A percentile compares a stretch with the other conserved stretches of the same genome.
phyloP scores from a whole-genome alignment of 2,797 vertebrate species.

The Chrysocyon brachyurus region DNA sequence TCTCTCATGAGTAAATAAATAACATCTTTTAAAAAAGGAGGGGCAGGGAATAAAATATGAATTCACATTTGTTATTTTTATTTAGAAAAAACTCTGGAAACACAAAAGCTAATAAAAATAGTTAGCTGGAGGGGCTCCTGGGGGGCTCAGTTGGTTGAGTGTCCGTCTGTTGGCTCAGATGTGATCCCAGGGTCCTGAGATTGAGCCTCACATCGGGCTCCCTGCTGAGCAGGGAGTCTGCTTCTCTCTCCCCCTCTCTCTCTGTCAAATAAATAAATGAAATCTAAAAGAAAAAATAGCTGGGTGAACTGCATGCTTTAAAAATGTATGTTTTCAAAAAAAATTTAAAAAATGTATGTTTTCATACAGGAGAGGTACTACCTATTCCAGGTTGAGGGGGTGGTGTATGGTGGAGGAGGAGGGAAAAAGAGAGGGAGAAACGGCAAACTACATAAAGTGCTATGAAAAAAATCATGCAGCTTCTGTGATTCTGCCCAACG shows the following conservation, averaged over 20 bases:
- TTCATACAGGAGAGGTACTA: neutral
- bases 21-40: too few relatives aligned
- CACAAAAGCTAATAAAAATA: constrained; percentile 50
- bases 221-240: too few relatives aligned
- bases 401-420: neutral
- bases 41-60: neutral
- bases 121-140: neutral
- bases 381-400: neutral
- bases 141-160: too few relatives aligned
- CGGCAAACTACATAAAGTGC: neutral
- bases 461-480: neutral
- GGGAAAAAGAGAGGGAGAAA: neutral
- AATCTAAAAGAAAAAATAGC: too few relatives aligned
- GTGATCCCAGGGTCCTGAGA: too few relatives aligned
- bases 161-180: too few relatives aligned
- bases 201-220: too few relatives aligned
- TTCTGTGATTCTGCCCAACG: neutral
- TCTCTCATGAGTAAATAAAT: too few relatives aligned
- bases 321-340: neutral
- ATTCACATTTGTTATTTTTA: constrained; percentile 46
- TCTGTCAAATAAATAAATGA: too few relatives aligned
- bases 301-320: too few relatives aligned
- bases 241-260: too few relatives aligned
- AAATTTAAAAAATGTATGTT: neutral
- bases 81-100: neutral